Evolutionary conservation across 92 coral and sea anemone genomes (phyloP), one percentile per base, ranked within the genome.

Genomic region (Palythoa grandiflora): DNA sequence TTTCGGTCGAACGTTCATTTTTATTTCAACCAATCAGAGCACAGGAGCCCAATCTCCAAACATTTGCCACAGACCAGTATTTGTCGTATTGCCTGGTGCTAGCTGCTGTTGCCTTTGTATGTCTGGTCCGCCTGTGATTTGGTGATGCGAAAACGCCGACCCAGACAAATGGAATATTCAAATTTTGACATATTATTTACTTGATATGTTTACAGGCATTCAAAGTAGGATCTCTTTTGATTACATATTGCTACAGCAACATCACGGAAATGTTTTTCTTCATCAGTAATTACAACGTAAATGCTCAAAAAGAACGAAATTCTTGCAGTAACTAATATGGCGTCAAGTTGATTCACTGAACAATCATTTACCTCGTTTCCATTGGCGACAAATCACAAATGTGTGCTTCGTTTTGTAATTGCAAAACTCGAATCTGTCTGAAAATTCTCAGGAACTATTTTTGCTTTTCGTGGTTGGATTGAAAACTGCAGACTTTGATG

Each of bases 321-420:
- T 17, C 65, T 50, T 68, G 16, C 38, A 35, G 73, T 68, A 68
- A 6, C 12, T 17, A 21, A 13, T 76, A 8, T 51, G 60, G 65
- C 63, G 63, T 63, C 8, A 47, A 51, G 47, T 9, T 37, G 75
- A 21, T 39, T n/a, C 7, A 36, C 17, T 15, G 14, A 15, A 15
- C 1, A 11, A 59, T 59, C n/a, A 6, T n/a, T 59, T 3, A 14
- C 14, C 19, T 5, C 54, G 85, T 80, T n/a, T 40, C 73, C 74
- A 80, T 38, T 59, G 59, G 85, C 10, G 73, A 61, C 84, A 3
- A 60, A n/a, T 38, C 12, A 47, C 73, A 68, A 19, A 19, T 63
- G 83, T 20, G 11, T 8, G 73, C 19, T 61, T 36, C 28, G 47
- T 36, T 35, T 36, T 51, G 40, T 38, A 11, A 16, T 40, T 52